A percentile compares a stretch with the other conserved stretches of the same genome.
phyloP scores from a whole-genome alignment of 2,797 vertebrate species.

The Momotus momota region DNA sequence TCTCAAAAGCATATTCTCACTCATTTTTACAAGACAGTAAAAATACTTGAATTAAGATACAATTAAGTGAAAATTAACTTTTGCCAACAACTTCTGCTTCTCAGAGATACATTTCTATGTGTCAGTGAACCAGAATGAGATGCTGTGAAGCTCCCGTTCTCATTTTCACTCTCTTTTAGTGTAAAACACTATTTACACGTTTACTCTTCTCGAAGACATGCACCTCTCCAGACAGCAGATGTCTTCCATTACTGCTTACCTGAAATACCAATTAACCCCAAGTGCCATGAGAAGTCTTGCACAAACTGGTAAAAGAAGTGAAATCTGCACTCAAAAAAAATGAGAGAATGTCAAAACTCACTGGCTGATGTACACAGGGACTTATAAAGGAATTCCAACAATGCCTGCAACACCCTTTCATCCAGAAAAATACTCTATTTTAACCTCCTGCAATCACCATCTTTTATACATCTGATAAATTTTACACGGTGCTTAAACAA shows the following conservation, averaged over 20 bases:
- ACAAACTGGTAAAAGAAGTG: not conserved
- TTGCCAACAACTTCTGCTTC: not conserved
- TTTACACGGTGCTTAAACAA: not conserved
- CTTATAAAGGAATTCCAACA: conserved; percentile 26
- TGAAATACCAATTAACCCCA: not conserved
- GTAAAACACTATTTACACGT: not conserved
- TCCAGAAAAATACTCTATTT: not conserved
- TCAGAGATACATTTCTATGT: not conserved
- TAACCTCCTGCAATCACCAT: not conserved
- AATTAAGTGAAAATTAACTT: not conserved
- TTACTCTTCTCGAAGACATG: not conserved
- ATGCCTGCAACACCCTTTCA: conserved; percentile 13
- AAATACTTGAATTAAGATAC: not conserved
- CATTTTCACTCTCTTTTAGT: not conserved
- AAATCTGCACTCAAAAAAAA: not conserved
- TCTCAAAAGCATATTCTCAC: not conserved
- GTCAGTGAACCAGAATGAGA: not conserved
- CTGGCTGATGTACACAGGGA: not conserved
- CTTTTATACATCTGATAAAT: not conserved
- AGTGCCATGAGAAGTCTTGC: not conserved
- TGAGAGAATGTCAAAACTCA: not conserved
- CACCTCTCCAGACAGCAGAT: not conserved
- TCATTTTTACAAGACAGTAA: not conserved
- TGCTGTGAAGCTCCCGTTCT: not conserved
- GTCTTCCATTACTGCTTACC: not conserved